Percentiles rank a stretch among this genome's conserved stretches.
These are phyloP conservation scores for Etheostoma cragini DNA, from an alignment of 2,113 vertebrate species.

Conservation along the genomic window DNA sequence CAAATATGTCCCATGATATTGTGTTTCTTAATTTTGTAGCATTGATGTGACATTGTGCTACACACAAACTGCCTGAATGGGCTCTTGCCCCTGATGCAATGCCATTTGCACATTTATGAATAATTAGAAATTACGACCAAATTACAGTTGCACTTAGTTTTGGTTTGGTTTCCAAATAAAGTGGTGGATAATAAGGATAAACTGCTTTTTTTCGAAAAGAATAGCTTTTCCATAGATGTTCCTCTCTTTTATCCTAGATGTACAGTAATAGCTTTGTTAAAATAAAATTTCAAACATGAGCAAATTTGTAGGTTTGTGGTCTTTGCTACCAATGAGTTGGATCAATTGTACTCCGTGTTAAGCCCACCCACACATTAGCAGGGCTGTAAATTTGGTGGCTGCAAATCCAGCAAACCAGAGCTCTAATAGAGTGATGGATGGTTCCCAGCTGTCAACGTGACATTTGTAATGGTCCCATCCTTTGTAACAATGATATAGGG, in stretches of 20 bases:
- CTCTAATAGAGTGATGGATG: conserved; percentile 77
- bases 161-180: not conserved
- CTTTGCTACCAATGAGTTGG: conserved; percentile 43
- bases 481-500: conserved; percentile 61
- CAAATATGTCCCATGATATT: no score
- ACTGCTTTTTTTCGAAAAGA: not conserved
- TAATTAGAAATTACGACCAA: not conserved
- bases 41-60: not conserved
- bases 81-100: not conserved
- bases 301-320: conserved; percentile 40
- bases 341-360: conserved; percentile 73
- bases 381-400: conserved; percentile 58
- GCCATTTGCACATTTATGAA: not conserved
- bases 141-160: not conserved
- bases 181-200: not conserved
- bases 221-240: not conserved
- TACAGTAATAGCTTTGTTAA: not conserved
- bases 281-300: not conserved
- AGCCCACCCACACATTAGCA: conserved; percentile 75
- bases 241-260: not conserved
- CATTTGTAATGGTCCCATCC: conserved; percentile 72
- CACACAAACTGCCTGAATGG: not conserved
- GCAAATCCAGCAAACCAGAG: conserved; percentile 53
- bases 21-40: not conserved
- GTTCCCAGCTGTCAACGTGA: conserved; percentile 73